Evolutionary conservation across 2,888 invertebrate genomes (phyloP).

Genomic region (Strigamia maritima): DNA sequence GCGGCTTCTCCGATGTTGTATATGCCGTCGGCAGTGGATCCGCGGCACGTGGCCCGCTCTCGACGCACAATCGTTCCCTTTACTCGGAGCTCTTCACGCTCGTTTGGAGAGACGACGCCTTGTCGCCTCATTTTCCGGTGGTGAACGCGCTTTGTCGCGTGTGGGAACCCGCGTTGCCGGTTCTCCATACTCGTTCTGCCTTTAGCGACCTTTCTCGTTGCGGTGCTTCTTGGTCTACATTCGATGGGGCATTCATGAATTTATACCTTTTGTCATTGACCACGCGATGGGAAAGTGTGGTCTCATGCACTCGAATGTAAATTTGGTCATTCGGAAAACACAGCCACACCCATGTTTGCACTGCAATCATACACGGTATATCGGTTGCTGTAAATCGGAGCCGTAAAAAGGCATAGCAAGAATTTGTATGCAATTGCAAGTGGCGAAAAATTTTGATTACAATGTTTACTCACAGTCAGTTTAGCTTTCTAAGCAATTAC

Average conservation of each 20-base stretch:
- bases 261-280: not conserved
- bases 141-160: not conserved
- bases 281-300: not conserved
- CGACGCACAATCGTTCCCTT: not conserved
- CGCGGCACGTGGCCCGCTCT: not conserved
- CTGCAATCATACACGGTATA: not conserved
- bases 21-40: not conserved
- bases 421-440: not conserved
- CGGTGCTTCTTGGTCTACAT: not conserved
- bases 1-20: not conserved
- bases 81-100: not conserved
- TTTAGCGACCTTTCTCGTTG: not conserved
- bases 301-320: not conserved
- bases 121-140: constrained; percentile 4
- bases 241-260: not conserved
- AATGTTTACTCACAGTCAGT: no score
- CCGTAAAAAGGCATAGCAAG: not conserved
- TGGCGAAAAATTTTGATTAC: not conserved
- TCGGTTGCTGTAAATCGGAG: not conserved
- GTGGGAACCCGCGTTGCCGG: constrained; percentile 4
- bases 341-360: constrained; percentile 4
- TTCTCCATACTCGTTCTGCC: not conserved
- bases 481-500: no score
- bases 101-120: constrained; percentile 4
- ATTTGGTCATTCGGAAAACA: not conserved